These are phyloP conservation scores for Novumbra hubbsi DNA, from an alignment of 2,797 vertebrate genomes.

Conservation along the genomic window DNA sequence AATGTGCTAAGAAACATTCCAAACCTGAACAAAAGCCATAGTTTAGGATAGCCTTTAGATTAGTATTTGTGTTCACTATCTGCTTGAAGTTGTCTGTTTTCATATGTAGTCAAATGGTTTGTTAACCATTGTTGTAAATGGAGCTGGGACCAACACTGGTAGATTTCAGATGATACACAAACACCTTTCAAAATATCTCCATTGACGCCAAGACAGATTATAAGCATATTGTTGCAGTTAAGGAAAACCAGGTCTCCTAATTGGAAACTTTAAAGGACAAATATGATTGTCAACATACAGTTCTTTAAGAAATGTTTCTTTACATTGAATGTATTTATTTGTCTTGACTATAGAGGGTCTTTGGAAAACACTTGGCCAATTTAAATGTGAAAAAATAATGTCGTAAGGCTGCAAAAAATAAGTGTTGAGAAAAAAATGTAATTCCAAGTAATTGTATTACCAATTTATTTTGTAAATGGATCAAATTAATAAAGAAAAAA, in stretches of 20 bases:
- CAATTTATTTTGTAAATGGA: constrained; percentile 25
- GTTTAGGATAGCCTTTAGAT: background rate
- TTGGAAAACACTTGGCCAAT: too few relatives aligned
- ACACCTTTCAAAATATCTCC: constrained; percentile 21
- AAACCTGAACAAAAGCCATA: too few relatives aligned
- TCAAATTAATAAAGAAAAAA: constrained; percentile 40
- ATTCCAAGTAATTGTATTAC: constrained; percentile 34
- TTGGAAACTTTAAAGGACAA: too few relatives aligned
- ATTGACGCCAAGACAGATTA: constrained; percentile 20
- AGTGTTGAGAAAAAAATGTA: constrained; percentile 25
- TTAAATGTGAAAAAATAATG: too few relatives aligned
- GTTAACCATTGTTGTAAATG: background rate
- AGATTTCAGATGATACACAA: background rate
- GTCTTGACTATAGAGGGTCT: too few relatives aligned
- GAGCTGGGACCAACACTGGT: background rate
- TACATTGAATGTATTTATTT: too few relatives aligned
- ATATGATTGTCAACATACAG: too few relatives aligned
- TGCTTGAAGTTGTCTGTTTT: background rate
- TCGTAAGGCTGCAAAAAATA: background rate
- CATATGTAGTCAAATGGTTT: background rate
- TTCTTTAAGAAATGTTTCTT: too few relatives aligned
- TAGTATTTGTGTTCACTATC: background rate
- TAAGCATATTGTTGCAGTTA: too few relatives aligned
- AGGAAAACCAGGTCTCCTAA: too few relatives aligned
- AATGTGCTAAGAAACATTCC: background rate